Evolutionary conservation across 2,888 invertebrate genomes (phyloP), one percentile per base, ranked within the genome.

Genomic region (Patella ulyssiponensis): DNA sequence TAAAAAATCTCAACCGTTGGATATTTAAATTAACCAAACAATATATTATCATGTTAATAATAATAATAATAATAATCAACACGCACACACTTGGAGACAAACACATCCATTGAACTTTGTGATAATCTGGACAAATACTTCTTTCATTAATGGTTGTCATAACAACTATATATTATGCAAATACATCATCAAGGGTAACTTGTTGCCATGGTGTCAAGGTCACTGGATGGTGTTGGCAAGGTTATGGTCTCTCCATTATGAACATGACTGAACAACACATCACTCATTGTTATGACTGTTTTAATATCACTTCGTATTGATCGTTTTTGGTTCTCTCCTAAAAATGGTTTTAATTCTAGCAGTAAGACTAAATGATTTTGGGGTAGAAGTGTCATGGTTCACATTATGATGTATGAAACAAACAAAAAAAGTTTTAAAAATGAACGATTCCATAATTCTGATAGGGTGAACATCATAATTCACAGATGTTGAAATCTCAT

Each of bases 141-240:
- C 72, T 72, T 51, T 52, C 52, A 72, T 20, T 72, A 27, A 44
- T 72, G 52, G n/a, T 20, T 15, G 14, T 52, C 44, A 72, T 52
- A 51, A 72, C 52, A 51, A 72, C 72, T 33, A 72, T 20, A 17
- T 51, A 44, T 72, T 51, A 44, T 20, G 44, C 72, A 17, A 72
- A 44, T 33, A 72, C 33, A 17, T 51, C 44, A 14, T 12, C 44
- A 14, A 33, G 51, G 15, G 52, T 52, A 23, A 71, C 71, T 76
- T 52, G 56, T 71, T 53, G 52, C 58, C 53, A 71, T 52, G 56
- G 71, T 53, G 76, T 76, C 54, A 76, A 76, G 76, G 76, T 76
- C 76, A 76, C 76, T 76, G 52, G 71, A 71, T 76, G 76, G 76
- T 71, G 71, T 71, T 69, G 76, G 76, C 76, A 76, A 76, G 76